Evolutionary conservation across 2,113 vertebrate species (phyloP).

Genomic region (Cavia aperea): DNA sequence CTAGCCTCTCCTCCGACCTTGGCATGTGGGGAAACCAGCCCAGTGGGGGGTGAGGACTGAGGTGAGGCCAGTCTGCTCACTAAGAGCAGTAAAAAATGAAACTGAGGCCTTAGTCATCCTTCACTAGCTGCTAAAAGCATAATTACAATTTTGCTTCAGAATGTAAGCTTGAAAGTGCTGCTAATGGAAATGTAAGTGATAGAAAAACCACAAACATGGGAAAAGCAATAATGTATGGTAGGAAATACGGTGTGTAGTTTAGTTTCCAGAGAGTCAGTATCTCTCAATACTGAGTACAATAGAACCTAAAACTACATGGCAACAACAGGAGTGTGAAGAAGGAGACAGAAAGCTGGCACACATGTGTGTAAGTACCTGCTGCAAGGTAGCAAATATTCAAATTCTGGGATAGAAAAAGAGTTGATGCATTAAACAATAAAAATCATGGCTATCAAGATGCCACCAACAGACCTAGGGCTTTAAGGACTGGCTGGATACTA

Average conservation of each 20-base stretch:
- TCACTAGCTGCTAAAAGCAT: background rate
- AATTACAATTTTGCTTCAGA: background rate
- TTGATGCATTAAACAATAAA: too few species aligned
- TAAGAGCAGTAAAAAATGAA: background rate
- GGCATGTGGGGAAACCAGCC: background rate
- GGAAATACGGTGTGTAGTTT: background rate
- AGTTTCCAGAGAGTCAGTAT: background rate
- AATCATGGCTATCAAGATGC: background rate
- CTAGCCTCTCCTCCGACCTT: background rate
- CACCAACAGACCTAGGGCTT: background rate
- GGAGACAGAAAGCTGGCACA: background rate
- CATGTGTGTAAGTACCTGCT: background rate
- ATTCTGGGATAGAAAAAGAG: background rate
- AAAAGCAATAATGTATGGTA: background rate
- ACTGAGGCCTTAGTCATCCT: background rate
- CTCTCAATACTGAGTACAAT: background rate
- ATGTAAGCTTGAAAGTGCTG: background rate
- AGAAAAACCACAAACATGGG: background rate
- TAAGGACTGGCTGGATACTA: background rate
- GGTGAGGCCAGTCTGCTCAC: background rate
- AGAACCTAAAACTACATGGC: background rate
- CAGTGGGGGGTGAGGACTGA: rapidly evolving
- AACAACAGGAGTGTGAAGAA: background rate
- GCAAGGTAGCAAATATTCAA: background rate
- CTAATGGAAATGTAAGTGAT: background rate